Evolutionary conservation across 2,113 vertebrate species (phyloP).

Genomic region (Edolisoma coerulescens): DNA sequence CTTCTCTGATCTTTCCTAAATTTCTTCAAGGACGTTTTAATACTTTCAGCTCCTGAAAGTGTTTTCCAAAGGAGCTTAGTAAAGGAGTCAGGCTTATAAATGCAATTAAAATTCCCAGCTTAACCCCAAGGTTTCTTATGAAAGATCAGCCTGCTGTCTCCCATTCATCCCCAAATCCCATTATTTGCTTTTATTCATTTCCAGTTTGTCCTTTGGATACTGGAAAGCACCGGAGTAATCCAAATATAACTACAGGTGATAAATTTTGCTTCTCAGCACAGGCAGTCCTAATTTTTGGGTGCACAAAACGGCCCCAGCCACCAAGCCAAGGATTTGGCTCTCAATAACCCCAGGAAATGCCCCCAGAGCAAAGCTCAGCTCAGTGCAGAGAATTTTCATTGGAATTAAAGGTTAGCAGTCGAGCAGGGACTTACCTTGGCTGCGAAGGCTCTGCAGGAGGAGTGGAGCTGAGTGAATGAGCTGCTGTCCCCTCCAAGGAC

Average conservation of each 20-base stretch:
- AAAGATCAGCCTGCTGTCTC: not conserved
- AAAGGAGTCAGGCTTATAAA: not conserved
- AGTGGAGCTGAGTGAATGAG: not conserved
- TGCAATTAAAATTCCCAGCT: not conserved
- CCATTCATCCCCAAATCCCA: not conserved
- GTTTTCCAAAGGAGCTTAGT: not conserved
- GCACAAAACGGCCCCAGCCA: not conserved
- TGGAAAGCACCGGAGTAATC: not conserved
- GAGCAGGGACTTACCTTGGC: slow-evolving; percentile 4
- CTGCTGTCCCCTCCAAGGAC: not conserved
- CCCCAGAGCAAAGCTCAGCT: not conserved
- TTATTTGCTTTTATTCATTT: not conserved
- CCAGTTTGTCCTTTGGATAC: not conserved
- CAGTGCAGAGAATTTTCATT: not conserved
- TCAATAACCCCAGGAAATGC: not conserved
- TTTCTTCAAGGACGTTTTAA: not conserved
- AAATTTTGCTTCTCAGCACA: not conserved
- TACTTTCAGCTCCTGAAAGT: not conserved
- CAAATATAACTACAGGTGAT: not conserved
- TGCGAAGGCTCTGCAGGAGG: not conserved
- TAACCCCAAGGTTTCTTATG: not conserved
- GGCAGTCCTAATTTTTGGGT: not conserved
- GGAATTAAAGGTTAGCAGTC: not conserved
- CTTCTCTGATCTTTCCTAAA: not conserved
- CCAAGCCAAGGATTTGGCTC: not conserved